A percentile compares a stretch with the other conserved stretches of the same genome.
phyloP scores from a whole-genome alignment of 2,113 vertebrate genomes.

The Jacana jacana region DNA sequence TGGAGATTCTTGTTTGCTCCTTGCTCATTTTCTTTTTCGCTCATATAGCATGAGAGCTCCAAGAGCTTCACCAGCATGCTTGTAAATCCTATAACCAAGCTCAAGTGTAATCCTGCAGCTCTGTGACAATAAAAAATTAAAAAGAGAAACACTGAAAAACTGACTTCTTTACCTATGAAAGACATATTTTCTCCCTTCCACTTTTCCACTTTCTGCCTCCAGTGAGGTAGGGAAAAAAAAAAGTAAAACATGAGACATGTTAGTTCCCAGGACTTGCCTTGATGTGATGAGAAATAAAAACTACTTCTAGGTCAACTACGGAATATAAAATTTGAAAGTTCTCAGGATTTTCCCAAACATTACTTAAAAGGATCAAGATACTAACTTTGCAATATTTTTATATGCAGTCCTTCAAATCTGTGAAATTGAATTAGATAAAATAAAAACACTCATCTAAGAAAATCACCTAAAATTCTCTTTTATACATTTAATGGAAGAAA shows the following conservation, averaged over 20 bases:
- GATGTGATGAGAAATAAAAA: background rate
- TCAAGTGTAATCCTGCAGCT: background rate
- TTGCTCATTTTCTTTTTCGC: background rate
- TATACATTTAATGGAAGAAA: background rate
- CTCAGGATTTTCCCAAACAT: background rate
- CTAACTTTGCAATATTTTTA: background rate
- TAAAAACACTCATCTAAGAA: background rate
- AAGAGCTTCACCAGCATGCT: background rate
- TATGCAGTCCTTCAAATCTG: background rate
- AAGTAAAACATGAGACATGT: background rate
- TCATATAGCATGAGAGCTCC: background rate
- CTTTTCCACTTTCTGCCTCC: background rate
- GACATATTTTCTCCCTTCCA: background rate
- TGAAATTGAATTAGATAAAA: background rate
- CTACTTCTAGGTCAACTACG: background rate
- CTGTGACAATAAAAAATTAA: background rate
- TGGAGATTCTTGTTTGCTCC: background rate
- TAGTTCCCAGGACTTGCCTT: background rate
- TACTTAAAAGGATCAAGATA: background rate
- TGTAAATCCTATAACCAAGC: background rate
- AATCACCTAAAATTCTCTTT: background rate
- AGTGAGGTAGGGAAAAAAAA: background rate
- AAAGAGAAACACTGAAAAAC: background rate
- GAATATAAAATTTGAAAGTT: background rate
- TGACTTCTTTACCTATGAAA: background rate